A percentile compares a stretch with the other conserved stretches of the same genome.
Evolutionary conservation across 2,888 invertebrate species (phyloP).

Genomic region (Pammene aurita): DNA sequence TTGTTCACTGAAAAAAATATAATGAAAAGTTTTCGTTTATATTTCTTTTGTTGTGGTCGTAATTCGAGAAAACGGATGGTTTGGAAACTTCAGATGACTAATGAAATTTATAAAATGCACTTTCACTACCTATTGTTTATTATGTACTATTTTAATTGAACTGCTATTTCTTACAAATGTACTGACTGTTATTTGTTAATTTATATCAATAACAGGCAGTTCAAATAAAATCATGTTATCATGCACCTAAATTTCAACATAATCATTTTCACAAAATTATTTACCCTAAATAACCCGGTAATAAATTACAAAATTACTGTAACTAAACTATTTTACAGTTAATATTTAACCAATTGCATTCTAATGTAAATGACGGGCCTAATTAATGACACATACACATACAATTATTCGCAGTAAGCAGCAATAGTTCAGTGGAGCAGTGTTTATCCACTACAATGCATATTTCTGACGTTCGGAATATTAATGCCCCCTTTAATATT

Average conservation of each 20-base stretch:
- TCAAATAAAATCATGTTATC: too few species aligned
- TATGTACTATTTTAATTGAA: too few species aligned
- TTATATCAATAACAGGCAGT: too few species aligned
- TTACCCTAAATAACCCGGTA: slow-evolving; percentile 18
- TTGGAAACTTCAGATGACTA: too few species aligned
- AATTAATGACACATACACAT: slow-evolving; percentile 17
- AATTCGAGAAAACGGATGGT: too few species aligned
- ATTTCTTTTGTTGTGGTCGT: too few species aligned
- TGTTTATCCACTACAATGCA: slow-evolving; percentile 71
- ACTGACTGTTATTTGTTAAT: too few species aligned
- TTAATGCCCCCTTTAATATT: slow-evolving; percentile 82
- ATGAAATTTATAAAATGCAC: too few species aligned
- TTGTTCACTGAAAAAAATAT: too few species aligned
- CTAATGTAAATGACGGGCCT: slow-evolving; percentile 27
- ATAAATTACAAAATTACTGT: not conserved
- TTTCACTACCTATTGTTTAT: too few species aligned
- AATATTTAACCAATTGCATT: slow-evolving; percentile 18
- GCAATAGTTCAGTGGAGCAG: slow-evolving; percentile 52
- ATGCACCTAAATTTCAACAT: not conserved
- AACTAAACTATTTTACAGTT: not conserved
- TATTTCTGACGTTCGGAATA: slow-evolving; percentile 79
- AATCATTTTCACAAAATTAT: not conserved
- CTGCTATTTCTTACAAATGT: too few species aligned
- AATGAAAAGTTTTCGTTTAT: too few species aligned
- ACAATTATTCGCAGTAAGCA: slow-evolving; percentile 23